Conservation (phyloP, 2,113 vertebrate species). For the Naja naja region DNA sequence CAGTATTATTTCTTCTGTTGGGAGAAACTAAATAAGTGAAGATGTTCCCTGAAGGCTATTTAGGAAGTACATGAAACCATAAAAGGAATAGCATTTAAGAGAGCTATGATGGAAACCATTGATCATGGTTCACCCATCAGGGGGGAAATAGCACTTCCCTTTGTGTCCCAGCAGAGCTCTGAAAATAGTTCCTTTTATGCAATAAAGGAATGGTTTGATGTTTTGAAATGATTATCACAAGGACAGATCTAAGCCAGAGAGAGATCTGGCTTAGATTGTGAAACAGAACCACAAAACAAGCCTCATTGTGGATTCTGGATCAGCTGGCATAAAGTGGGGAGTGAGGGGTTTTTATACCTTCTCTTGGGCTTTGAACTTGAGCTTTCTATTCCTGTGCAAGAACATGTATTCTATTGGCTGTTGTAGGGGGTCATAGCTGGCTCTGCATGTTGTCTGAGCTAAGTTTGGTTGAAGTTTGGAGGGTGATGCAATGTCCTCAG, state of each 20-base stretch:
- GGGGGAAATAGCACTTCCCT: neutral
- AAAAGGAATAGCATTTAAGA: neutral
- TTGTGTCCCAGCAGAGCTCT: neutral
- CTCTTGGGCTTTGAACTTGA: too few relatives aligned
- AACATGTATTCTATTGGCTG: too few relatives aligned
- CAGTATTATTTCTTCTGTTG: neutral
- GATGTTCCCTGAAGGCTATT: neutral
- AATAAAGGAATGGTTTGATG: neutral
- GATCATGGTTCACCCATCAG: neutral
- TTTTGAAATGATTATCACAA: neutral
- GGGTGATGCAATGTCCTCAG: too few relatives aligned
- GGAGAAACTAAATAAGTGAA: neutral
- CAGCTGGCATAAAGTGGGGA: too few relatives aligned
- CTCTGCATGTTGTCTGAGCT: too few relatives aligned
- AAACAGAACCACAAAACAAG: too few relatives aligned
- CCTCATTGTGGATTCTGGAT: too few relatives aligned
- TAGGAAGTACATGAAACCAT: neutral
- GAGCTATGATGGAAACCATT: neutral
- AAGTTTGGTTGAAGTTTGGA: too few relatives aligned
- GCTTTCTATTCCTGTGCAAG: too few relatives aligned
- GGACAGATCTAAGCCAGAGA: neutral
- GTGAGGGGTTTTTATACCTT: too few relatives aligned
- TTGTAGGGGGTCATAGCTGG: too few relatives aligned
- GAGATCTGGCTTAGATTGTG: neutral
- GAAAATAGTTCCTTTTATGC: neutral